Evolutionary conservation across 2,888 invertebrate genomes (phyloP).

Genomic region (Lapara coniferarum): DNA sequence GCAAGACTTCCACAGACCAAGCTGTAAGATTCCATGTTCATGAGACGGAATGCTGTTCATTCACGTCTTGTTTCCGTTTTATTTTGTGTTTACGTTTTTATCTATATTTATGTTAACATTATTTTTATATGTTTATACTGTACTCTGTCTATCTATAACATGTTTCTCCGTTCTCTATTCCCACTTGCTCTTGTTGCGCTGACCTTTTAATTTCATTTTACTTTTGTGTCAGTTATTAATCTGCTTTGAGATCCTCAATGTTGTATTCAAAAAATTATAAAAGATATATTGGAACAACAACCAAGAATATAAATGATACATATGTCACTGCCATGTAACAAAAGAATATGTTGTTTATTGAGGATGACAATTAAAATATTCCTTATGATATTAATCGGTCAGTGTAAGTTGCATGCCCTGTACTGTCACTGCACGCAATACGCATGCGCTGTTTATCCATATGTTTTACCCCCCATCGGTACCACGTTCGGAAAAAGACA

Average conservation of each 20-base stretch:
- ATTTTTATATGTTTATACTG: slow-evolving; percentile 70
- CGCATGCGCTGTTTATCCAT: slow-evolving; percentile 62
- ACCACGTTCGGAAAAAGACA: neutral
- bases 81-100: slow-evolving; percentile 54
- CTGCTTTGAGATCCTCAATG: neutral
- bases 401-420: slow-evolving; percentile 61
- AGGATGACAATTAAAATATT: neutral
- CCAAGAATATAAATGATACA: neutral
- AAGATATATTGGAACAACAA: neutral
- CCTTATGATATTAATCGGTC: slow-evolving; percentile 56
- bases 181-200: slow-evolving; percentile 59
- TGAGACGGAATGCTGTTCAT: slow-evolving; percentile 64
- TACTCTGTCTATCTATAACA: slow-evolving; percentile 70
- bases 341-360: neutral
- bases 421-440: slow-evolving; percentile 57
- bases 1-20: slow-evolving; percentile 99
- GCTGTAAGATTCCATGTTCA: slow-evolving; percentile 92
- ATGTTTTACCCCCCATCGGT: slow-evolving; percentile 21
- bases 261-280: neutral
- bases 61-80: slow-evolving; percentile 66
- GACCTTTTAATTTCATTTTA: slow-evolving; percentile 60
- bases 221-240: slow-evolving; percentile 31
- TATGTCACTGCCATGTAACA: neutral
- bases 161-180: slow-evolving; percentile 48
- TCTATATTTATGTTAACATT: slow-evolving; percentile 49